Evolutionary conservation across 2,797 vertebrate species (phyloP), one percentile per base, ranked within the genome.

Genomic region (Phalloptychus januarius): DNA sequence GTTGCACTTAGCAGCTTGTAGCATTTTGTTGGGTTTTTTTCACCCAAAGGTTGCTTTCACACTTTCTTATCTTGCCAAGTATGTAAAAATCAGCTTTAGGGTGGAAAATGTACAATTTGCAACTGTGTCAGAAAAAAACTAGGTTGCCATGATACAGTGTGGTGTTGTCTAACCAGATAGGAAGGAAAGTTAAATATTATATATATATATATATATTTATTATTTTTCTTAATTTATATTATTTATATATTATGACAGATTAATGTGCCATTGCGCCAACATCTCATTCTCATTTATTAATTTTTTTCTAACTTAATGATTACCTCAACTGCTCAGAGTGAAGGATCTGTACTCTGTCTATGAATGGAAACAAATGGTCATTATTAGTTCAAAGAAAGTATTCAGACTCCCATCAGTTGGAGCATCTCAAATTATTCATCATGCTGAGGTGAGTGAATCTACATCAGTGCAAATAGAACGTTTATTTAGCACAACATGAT

Each of bases 1-100:
- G 63, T 78, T 77, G 79, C 84, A 86, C 52, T 91, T 83, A 85
- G 76, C 83, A 89, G 84, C 82, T 73, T 82, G 72, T 63, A 28
- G 78, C 77, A 77, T 90, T 91, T 85, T 87, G 88, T 1, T 58
- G 52, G 2, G 20, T 6, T 50, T 50, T 86, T 81, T 83, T 85
- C 76, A 81, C 80, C 85, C 76, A 74, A 69, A 40, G 69, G 86
- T 79, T 77, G 23, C 36, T 48, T 28, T 61, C 56, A 31, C 28
- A 31, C 31, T 20, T 36, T 63, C 15, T 63, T 63, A 63, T 63
- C 16, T 63, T 36, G 58, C 10, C 38, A 69, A 10, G 23, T 69
- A 42, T 42, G 38, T 40, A 69, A 40, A 69, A 13, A 10, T 42
- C 23, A 23, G 11, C 7, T 69, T 69, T 69, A 42, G 38, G 23